A percentile compares a stretch with the other conserved stretches of the same genome.
Evolutionary conservation across 2,888 invertebrate genomes (phyloP).

Genomic region (Spodoptera littoralis): DNA sequence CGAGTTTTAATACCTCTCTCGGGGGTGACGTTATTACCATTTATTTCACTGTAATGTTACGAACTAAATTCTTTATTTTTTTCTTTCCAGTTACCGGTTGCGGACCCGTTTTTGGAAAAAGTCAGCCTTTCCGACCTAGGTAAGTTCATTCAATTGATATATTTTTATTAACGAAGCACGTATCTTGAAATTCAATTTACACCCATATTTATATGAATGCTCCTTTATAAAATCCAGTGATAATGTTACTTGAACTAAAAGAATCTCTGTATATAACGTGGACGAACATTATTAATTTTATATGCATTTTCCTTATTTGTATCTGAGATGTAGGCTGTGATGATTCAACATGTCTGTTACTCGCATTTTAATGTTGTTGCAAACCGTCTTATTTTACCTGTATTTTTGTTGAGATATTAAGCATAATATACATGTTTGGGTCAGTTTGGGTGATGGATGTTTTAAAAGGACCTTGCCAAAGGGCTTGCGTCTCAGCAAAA

Average conservation of each 20-base stretch:
- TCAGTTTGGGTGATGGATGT: conserved; percentile 6
- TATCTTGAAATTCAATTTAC: no score
- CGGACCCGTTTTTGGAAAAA: conserved; percentile 97
- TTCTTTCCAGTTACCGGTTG: conserved; percentile 93
- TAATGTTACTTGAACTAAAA: no score
- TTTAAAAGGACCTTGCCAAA: conserved; percentile 8
- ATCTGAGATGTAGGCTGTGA: no score
- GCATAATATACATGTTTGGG: neutral
- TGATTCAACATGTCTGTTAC: no score
- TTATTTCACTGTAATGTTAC: neutral
- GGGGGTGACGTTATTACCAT: neutral
- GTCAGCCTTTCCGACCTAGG: conserved; percentile 85
- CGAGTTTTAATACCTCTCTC: neutral
- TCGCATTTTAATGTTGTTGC: no score
- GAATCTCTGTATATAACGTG: no score
- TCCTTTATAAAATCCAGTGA: no score
- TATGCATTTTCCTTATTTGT: no score
- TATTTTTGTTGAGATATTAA: neutral
- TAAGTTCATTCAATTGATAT: conserved; percentile 61
- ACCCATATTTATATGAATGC: no score
- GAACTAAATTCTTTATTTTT: conserved; percentile 75
- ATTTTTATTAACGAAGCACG: no score
- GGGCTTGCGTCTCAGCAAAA: conserved; percentile 3
- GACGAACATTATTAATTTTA: no score
- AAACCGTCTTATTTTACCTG: neutral